phyloP scores from a whole-genome alignment of 2,113 vertebrate species.

The Ceyx margarethae region DNA sequence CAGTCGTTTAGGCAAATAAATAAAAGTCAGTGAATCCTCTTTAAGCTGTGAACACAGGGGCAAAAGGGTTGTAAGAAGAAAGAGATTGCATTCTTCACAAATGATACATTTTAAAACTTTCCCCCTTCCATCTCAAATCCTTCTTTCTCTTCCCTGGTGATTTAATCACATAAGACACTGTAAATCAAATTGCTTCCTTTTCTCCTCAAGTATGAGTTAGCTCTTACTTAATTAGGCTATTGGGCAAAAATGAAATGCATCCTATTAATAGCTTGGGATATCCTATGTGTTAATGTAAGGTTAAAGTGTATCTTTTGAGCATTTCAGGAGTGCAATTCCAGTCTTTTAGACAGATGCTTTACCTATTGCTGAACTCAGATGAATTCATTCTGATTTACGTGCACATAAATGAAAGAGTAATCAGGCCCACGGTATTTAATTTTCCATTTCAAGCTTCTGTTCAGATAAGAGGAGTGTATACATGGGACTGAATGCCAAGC shows the following conservation, averaged over 20 bases:
- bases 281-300: conserved; percentile 49
- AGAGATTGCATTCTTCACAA: conserved; percentile 11
- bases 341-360: conserved; percentile 8
- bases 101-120: neutral
- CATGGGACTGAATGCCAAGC: neutral
- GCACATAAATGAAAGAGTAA: neutral
- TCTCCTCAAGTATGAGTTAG: conserved; percentile 46
- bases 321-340: neutral
- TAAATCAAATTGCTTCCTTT: conserved; percentile 50
- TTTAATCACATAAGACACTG: conserved; percentile 61
- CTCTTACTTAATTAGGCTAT: conserved; percentile 41
- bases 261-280: conserved; percentile 49
- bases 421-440: neutral
- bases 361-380: conserved; percentile 18
- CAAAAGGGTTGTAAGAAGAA: neutral
- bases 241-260: conserved; percentile 34
- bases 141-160: conserved; percentile 46
- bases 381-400: neutral
- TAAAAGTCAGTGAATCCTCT: conserved; percentile 39
- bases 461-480: neutral
- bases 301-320: conserved; percentile 19
- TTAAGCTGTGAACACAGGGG: conserved; percentile 12
- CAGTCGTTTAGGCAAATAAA: conserved; percentile 55
- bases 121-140: neutral
- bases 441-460: conserved; percentile 12